Conservation (phyloP, 2,888 invertebrate species). For the Melitaea athalia region DNA sequence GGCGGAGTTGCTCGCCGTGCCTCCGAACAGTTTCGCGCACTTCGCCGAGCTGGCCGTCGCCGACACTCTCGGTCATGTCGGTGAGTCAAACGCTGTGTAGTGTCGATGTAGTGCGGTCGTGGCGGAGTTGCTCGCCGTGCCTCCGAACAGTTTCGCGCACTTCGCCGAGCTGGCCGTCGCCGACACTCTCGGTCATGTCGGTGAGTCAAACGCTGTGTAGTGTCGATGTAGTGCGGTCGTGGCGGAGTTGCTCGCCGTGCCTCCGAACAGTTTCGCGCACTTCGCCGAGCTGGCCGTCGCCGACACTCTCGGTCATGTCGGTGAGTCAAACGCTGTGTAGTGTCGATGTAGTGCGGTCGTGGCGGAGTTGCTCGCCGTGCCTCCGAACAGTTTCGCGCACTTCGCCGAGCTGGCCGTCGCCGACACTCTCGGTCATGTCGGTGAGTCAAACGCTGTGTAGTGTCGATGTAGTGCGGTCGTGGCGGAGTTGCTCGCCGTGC, state of each 20-base stretch:
- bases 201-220: constrained; percentile 45
- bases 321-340: constrained; percentile 45
- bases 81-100: constrained; percentile 45
- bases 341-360: constrained; percentile 48
- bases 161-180: constrained; percentile 68
- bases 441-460: constrained; percentile 45
- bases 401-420: constrained; percentile 68
- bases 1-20: constrained; percentile 59
- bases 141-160: constrained; percentile 52
- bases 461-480: constrained; percentile 48
- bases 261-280: constrained; percentile 52
- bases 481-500: constrained; percentile 59
- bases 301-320: constrained; percentile 63
- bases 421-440: constrained; percentile 63
- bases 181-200: constrained; percentile 63
- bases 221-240: constrained; percentile 48
- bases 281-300: constrained; percentile 68
- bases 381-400: constrained; percentile 52
- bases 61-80: constrained; percentile 63
- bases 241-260: constrained; percentile 59
- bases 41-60: constrained; percentile 68
- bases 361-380: constrained; percentile 59
- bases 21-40: constrained; percentile 52
- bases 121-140: constrained; percentile 59
- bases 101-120: constrained; percentile 48